These are phyloP conservation scores for Sminthurides aquaticus DNA, from an alignment of 2,888 invertebrate genomes.

Conservation along the genomic window DNA sequence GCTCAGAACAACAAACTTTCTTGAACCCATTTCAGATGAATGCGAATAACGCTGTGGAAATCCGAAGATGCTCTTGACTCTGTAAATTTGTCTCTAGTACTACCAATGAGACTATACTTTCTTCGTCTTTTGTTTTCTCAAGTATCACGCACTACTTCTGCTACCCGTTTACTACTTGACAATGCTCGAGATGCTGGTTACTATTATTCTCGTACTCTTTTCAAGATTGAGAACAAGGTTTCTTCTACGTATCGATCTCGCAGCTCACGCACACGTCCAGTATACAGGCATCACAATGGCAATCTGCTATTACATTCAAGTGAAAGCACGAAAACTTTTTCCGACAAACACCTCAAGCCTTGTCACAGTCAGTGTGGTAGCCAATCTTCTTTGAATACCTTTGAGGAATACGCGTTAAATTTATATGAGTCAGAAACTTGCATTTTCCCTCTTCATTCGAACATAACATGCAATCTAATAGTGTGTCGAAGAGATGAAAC, in stretches of 20 bases:
- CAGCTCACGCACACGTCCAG: background rate
- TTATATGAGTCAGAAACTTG: background rate
- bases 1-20: background rate
- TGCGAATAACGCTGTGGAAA: background rate
- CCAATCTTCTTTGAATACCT: background rate
- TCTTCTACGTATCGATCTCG: background rate
- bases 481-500: too few species aligned
- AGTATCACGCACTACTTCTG: background rate
- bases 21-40: background rate
- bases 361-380: too few species aligned
- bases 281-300: too few species aligned
- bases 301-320: too few species aligned
- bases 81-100: too few species aligned
- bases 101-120: too few species aligned
- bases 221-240: background rate
- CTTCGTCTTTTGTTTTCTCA: background rate
- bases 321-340: too few species aligned
- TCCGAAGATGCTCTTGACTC: too few species aligned
- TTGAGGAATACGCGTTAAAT: background rate
- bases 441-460: background rate
- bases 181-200: background rate
- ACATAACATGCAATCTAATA: too few species aligned
- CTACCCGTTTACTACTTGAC: too few species aligned
- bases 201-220: background rate
- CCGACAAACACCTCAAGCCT: too few species aligned